Evolutionary conservation across 2,797 vertebrate genomes (phyloP).

Genomic region (Phaenicophaeus curvirostris): DNA sequence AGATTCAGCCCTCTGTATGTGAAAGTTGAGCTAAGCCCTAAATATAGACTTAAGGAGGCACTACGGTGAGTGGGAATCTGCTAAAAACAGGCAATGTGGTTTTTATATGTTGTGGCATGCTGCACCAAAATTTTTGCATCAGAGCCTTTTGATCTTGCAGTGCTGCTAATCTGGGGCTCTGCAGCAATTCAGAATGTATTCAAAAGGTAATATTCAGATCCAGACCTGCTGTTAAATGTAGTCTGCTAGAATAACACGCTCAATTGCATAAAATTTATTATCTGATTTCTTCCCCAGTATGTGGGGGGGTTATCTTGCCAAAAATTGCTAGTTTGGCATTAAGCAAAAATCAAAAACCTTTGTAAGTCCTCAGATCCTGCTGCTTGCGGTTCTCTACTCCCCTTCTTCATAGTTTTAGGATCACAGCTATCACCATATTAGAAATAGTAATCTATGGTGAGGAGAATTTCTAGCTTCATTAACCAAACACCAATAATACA

Average conservation of each 20-base stretch:
- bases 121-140: conserved; percentile 38
- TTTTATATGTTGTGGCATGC: conserved; percentile 30
- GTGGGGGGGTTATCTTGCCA: background rate
- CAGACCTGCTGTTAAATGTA: background rate
- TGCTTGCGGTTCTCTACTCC: background rate
- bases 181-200: background rate
- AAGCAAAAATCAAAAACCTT: background rate
- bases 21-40: background rate
- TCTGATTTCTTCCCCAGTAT: background rate
- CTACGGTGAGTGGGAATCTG: background rate
- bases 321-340: background rate
- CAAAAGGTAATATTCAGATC: conserved; percentile 3
- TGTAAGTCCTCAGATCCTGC: background rate
- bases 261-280: background rate
- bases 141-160: conserved; percentile 45
- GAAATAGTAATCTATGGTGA: background rate
- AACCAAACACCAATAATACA: background rate
- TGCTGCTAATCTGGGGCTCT: background rate
- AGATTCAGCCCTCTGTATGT: background rate
- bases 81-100: background rate
- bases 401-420: background rate
- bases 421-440: background rate
- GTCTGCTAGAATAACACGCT: background rate
- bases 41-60: background rate
- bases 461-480: background rate